Base-by-base conservation (phyloP, 2,888 invertebrate genomes). In the Busseola fusca region DNA sequence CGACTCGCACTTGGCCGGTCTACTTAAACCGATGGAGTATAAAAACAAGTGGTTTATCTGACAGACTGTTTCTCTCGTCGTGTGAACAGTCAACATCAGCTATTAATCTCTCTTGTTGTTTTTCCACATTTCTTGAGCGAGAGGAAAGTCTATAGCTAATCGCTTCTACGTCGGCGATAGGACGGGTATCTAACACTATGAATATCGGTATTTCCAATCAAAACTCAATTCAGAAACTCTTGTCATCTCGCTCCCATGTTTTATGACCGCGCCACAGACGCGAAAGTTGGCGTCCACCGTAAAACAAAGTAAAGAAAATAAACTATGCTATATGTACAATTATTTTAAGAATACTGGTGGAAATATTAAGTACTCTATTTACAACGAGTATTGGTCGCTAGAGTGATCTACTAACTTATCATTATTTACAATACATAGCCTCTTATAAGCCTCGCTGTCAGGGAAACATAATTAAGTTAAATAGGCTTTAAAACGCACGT, bases 281-380 rank as follows among this genome's bases (percentile, higher is more conserved):
- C 34, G 1, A 30, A 45, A 21, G 16, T 34, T 52, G 27, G 16
- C 42, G 16, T 42, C n/a, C 21, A 58, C 16, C 67, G 34, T 60
- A 54, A 79, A 25, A 65, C n/a, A 57, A 64, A 72, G 40, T 63
- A 37, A 58, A 66, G 27, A 64, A 71, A 73, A 78, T 58, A 64
- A 56, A 67, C 72, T 74, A 69, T 74, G 76, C 25, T 89, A 88
- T 89, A 88, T 89, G 72, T 88, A 90, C 88, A 90, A 84, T 77
- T 87, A 85, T 76, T 64, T 78, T 86, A 86, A 78, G 83, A 91
- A 91, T 91, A 91, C 91, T 91, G 92, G 87, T 88, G 84, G 74
- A 84, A 80, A 80, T 69, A 83, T 78, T 84, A 85, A 87, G 80
- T 83, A 78, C 82, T 81, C 84, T 88, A 87, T 86, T 82, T 87